Conservation (phyloP, 2,113 vertebrate genomes). For the Oxygymnocypris stewartii region DNA sequence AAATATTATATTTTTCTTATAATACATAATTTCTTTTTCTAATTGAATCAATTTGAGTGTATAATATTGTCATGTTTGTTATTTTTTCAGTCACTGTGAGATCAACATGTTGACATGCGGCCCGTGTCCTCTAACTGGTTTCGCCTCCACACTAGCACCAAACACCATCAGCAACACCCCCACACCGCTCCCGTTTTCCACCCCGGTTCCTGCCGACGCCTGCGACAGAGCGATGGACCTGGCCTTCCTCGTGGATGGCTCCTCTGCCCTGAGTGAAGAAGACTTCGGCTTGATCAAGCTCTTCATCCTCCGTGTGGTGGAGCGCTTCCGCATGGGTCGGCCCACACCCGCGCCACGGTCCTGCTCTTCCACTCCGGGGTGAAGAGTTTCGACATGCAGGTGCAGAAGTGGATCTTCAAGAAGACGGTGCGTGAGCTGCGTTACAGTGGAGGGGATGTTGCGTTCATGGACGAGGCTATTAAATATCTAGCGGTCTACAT, state of each 20-base stretch:
- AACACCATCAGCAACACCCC: conserved; percentile 46
- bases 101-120: conserved; percentile 81
- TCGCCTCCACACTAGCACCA: conserved; percentile 59
- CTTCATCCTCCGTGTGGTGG: conserved; percentile 83
- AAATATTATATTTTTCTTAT: background rate
- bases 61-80: background rate
- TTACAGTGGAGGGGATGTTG: conserved; percentile 83
- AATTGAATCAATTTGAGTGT: background rate
- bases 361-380: conserved; percentile 86
- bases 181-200: conserved; percentile 67
- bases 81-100: conserved; percentile 81
- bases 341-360: conserved; percentile 86
- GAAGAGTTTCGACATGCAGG: conserved; percentile 85
- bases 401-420: conserved; percentile 85
- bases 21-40: too few species aligned
- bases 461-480: conserved; percentile 84
- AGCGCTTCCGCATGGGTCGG: conserved; percentile 93
- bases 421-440: conserved; percentile 81
- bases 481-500: conserved; percentile 88
- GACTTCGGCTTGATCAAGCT: conserved; percentile 84
- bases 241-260: conserved; percentile 91
- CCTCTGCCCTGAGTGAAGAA: conserved; percentile 79
- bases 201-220: conserved; percentile 72
- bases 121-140: conserved; percentile 67
- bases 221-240: conserved; percentile 95